phyloP scores from a whole-genome alignment of 2,113 vertebrate genomes.

The Thamnaconus septentrionalis region DNA sequence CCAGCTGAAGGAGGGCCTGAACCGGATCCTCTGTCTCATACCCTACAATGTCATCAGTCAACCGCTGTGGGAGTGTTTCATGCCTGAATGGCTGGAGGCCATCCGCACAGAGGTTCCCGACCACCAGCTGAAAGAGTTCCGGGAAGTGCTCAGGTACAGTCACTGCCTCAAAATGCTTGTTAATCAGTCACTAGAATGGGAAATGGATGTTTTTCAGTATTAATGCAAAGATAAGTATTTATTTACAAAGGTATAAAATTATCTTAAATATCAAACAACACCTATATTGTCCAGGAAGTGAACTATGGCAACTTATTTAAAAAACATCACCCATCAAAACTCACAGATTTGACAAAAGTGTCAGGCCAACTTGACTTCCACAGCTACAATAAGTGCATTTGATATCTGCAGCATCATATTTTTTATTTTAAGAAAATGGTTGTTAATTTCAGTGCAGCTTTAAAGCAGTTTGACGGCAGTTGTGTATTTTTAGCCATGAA shows the following conservation, averaged over 20 bases:
- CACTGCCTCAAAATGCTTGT: neutral
- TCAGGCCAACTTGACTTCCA: too few relatives aligned
- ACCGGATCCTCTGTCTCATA: conserved; percentile 95
- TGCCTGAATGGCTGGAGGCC: conserved; percentile 97
- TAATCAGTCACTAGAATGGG: too few relatives aligned
- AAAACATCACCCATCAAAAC: too few relatives aligned
- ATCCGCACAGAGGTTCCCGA: conserved; percentile 95
- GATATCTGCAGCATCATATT: conserved; percentile 2
- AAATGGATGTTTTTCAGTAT: too few relatives aligned
- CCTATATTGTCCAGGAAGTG: too few relatives aligned
- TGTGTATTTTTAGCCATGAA: neutral
- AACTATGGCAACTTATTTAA: too few relatives aligned
- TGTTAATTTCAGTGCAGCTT: neutral
- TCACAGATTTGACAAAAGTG: too few relatives aligned
- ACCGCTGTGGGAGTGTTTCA: conserved; percentile 96
- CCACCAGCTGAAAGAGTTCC: conserved; percentile 93
- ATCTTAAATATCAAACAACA: too few relatives aligned
- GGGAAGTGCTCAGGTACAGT: conserved; percentile 93
- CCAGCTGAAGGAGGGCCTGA: conserved; percentile 96
- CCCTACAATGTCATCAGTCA: conserved; percentile 98
- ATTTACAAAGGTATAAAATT: too few relatives aligned
- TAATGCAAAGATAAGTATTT: too few relatives aligned
- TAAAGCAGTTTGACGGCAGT: neutral
- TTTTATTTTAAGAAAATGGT: neutral
- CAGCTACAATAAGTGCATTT: too few relatives aligned